Base-by-base conservation (phyloP, 2,888 invertebrate species). In the Cantharis rustica region DNA sequence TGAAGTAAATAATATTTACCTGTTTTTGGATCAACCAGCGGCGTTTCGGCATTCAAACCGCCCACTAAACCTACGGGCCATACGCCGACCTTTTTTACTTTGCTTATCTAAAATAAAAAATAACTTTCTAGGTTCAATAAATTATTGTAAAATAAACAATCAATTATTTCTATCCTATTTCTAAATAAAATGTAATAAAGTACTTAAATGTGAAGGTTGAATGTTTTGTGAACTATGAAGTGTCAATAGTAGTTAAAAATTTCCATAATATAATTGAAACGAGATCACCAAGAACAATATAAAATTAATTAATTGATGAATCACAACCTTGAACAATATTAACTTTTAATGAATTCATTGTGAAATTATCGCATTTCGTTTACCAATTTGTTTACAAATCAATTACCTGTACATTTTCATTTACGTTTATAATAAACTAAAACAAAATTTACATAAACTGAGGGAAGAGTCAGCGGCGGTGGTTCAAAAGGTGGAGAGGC, bases 11-110 rank as follows among this genome's bases (percentile, higher is more conserved):
- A 61, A 61, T 10, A 13, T 17, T 77, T 79, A 76, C 90, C 91
- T 69, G 89, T 93, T 77, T 90, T 88, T 2, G 89, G 89, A 85
- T 93, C 90, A 3, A 98, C 91, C 11, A 96, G 86, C 0, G 99
- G 98, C 85, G 94, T 93, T 88, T 99, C 99, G 0, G 97, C 98
- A 88, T 96, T 92, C 85, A 98, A 90, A 0, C 98, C 97, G 10
- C 99, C 99, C 0, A 98, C 99, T 4, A 99, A 90, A 4, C 98
- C 99, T 0, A 99, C 99, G 0, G 97, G 96, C 96, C 96, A 97
- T 0, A 98, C 95, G 4, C 97, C 97, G 0, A 98, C 98, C 81
- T 91, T 92, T 81, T 93, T 91, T 2, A 97, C 93, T 86, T 93
- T 93, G 16, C 93, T 89, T 92, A 97, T 96, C 94, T 95, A 89